These are phyloP conservation scores for Choloepus didactylus DNA, from an alignment of 2,797 vertebrate species.

Conservation along the genomic window DNA sequence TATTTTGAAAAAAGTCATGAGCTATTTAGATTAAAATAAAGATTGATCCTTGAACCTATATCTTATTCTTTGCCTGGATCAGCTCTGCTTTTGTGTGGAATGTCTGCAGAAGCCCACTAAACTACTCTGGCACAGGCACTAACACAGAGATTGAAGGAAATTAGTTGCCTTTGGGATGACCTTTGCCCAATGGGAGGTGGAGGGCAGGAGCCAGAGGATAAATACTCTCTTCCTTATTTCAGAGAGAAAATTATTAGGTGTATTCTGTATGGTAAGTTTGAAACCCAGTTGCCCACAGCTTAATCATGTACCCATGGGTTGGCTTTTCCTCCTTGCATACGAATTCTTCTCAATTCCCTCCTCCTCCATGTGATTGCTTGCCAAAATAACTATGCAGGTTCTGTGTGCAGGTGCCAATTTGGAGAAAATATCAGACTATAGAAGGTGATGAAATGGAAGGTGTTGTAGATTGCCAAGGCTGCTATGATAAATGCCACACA, in stretches of 20 bases:
- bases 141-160: neutral
- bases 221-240: neutral
- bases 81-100: neutral
- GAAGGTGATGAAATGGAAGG: neutral
- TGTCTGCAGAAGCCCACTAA: neutral
- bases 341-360: neutral
- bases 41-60: no score
- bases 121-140: rapidly evolving
- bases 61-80: neutral
- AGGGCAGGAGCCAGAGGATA: neutral
- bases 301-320: neutral
- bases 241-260: no score
- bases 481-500: no score
- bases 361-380: neutral
- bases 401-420: neutral
- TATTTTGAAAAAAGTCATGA: neutral
- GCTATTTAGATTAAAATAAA: no score
- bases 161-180: neutral
- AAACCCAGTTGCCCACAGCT: neutral
- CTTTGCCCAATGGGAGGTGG: neutral
- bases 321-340: neutral
- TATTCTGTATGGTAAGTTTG: neutral
- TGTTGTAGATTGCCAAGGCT: no score
- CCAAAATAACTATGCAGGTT: neutral
- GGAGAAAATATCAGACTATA: neutral